Evolutionary conservation across 1,140 invertebrate species (phyloP).

Genomic region (Bombus terrestris): DNA sequence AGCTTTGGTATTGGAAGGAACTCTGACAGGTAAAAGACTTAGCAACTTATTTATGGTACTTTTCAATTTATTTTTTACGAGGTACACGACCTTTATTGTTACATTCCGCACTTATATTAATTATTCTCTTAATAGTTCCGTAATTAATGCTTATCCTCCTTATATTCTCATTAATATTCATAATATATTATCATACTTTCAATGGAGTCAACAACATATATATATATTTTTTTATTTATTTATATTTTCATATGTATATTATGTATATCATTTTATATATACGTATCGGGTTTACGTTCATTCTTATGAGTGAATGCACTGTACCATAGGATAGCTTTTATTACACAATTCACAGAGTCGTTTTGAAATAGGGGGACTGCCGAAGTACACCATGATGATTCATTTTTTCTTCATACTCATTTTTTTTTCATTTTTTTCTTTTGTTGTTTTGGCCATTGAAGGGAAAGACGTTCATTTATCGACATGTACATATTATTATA

Average conservation of each 20-base stretch:
- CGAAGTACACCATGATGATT: constrained; percentile 63
- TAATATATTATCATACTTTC: constrained; percentile 82
- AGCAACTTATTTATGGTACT: constrained; percentile 23
- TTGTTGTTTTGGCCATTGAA: constrained; percentile 25
- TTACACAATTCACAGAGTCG: constrained; percentile 66
- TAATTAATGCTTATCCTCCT: constrained; percentile 73
- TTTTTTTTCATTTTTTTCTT: constrained; percentile 1
- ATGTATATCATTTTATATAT: constrained; percentile 75
- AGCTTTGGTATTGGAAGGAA: background rate
- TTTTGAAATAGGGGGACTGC: constrained; percentile 50
- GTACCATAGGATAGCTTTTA: constrained; percentile 67
- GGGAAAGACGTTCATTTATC: constrained; percentile 47
- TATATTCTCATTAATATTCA: constrained; percentile 75
- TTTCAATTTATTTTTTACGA: constrained; percentile 78
- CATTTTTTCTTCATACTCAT: background rate
- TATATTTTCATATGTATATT: constrained; percentile 72
- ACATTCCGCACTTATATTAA: constrained; percentile 79
- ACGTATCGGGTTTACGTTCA: constrained; percentile 77
- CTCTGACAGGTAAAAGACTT: constrained; percentile 1
- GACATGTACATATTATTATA: background rate
- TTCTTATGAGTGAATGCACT: constrained; percentile 75
- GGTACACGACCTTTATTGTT: constrained; percentile 79
- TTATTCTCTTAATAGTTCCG: constrained; percentile 72
- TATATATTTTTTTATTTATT: constrained; percentile 71
- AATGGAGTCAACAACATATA: constrained; percentile 82